Percentiles rank a stretch among this genome's conserved stretches.
These are phyloP conservation scores for Microplitis mediator DNA, from an alignment of 1,140 invertebrate genomes.

Conservation along the genomic window DNA sequence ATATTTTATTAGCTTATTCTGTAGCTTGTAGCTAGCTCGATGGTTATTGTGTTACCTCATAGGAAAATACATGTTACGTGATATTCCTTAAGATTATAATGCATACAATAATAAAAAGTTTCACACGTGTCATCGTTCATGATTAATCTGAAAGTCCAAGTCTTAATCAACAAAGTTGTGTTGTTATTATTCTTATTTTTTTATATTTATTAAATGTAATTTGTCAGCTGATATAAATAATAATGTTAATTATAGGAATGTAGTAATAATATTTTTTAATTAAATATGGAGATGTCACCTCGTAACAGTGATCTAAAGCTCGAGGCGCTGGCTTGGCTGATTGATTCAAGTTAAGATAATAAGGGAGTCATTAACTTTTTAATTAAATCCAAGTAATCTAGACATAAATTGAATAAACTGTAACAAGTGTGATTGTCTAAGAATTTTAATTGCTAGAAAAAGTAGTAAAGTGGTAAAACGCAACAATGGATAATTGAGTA, in stretches of 20 bases:
- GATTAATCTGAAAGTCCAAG: background rate
- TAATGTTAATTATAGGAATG: too few relatives aligned
- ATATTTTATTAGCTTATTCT: background rate
- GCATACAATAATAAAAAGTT: background rate
- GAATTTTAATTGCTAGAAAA: too few relatives aligned
- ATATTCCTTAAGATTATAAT: background rate
- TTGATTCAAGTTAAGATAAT: too few relatives aligned
- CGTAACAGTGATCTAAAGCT: slow-evolving; percentile 34
- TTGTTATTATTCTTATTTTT: background rate
- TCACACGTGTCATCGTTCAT: background rate
- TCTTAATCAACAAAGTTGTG: background rate
- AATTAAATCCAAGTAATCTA: background rate
- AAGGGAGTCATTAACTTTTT: background rate
- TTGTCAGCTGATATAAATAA: too few relatives aligned
- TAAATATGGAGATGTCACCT: slow-evolving; percentile 27
- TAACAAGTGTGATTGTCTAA: background rate
- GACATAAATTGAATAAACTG: background rate
- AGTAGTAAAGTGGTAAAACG: too few relatives aligned
- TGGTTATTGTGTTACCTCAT: slow-evolving; percentile 11
- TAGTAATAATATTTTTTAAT: slow-evolving; percentile 9
- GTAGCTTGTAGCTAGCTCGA: too few relatives aligned
- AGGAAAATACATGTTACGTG: slow-evolving; percentile 9
- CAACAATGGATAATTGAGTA: too few relatives aligned
- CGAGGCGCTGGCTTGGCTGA: slow-evolving; percentile 11
- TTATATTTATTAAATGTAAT: background rate